phyloP scores from a whole-genome alignment of 2,113 vertebrate genomes.

The Crotalus helleri region DNA sequence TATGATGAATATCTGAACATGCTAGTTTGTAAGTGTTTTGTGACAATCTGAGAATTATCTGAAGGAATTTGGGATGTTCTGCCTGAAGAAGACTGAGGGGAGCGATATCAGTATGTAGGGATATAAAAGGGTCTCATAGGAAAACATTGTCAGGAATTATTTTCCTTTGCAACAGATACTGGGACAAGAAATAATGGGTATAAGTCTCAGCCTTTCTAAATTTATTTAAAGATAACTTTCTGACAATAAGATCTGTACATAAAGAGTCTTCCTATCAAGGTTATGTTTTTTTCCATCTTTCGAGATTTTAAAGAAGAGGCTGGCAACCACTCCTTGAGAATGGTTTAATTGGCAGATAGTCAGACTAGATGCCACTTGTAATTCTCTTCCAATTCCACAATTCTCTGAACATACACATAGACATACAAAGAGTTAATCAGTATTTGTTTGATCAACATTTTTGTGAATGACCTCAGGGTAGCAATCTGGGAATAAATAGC shows the following conservation, averaged over 20 bases:
- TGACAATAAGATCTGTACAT: background rate
- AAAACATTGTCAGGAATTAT: background rate
- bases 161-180: background rate
- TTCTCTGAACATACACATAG: background rate
- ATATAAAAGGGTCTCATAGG: background rate
- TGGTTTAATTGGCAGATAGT: background rate
- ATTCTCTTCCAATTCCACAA: background rate
- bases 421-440: background rate
- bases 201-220: background rate
- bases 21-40: background rate
- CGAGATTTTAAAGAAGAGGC: background rate
- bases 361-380: background rate
- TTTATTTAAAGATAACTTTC: background rate
- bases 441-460: slow-evolving; percentile 45
- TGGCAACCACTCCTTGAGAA: background rate
- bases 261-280: background rate
- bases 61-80: background rate
- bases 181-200: background rate
- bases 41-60: slow-evolving; percentile 8
- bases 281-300: background rate
- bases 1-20: slow-evolving; percentile 37
- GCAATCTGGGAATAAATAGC: background rate
- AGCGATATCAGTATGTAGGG: background rate
- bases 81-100: background rate
- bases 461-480: background rate